Conservation (phyloP, 2,797 vertebrate genomes). For the Iguana delicatissima region DNA sequence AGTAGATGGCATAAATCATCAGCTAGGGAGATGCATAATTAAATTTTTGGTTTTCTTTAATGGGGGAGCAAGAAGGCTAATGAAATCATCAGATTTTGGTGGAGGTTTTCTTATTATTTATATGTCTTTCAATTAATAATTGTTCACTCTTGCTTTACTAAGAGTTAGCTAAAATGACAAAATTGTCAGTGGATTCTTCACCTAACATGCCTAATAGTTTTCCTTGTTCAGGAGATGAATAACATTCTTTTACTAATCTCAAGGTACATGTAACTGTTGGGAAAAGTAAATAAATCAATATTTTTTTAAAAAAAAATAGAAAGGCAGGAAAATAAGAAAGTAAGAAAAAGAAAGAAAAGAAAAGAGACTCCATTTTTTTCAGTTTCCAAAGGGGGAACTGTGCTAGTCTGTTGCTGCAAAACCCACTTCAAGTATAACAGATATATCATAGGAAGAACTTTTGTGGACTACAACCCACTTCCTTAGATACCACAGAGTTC, state of each 20-base stretch:
- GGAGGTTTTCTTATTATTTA: neutral
- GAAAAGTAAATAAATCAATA: neutral
- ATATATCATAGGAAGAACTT: too few relatives aligned
- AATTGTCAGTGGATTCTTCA: neutral
- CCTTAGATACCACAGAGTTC: too few relatives aligned
- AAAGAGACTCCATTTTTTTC: too few relatives aligned
- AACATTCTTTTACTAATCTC: neutral
- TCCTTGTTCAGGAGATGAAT: neutral
- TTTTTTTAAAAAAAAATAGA: neutral
- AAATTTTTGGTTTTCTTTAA: conserved; percentile 50
- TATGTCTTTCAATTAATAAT: conserved; percentile 1
- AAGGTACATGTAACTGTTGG: conserved; percentile 1
- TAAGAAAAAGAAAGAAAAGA: too few relatives aligned
- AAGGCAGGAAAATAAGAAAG: neutral
- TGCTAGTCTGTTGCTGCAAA: neutral
- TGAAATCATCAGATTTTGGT: conserved; percentile 12
- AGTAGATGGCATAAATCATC: conserved; percentile 64
- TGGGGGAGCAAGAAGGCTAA: conserved; percentile 33
- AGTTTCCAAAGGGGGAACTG: too few relatives aligned
- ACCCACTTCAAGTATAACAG: too few relatives aligned
- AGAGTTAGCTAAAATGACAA: neutral
- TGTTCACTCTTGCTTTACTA: neutral
- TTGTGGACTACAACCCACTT: too few relatives aligned
- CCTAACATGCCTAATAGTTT: neutral
- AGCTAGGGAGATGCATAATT: conserved; percentile 53